Evolutionary conservation across 2,797 vertebrate species (phyloP), one percentile per base, ranked within the genome.

Genomic region (Poecilia velifera): DNA sequence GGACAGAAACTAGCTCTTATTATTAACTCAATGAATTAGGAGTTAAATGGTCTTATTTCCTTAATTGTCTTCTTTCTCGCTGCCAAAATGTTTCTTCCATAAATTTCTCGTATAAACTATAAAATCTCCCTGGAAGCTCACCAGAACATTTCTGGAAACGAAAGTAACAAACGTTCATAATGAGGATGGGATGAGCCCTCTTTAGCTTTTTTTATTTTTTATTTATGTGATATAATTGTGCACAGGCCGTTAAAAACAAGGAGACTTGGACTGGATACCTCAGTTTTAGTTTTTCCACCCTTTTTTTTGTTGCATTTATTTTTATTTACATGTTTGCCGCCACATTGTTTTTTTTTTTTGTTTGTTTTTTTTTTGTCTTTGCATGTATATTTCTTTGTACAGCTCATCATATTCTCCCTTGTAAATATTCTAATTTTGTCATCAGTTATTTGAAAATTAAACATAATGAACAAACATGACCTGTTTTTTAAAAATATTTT

Each of bases 371-470:
- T 74, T 73, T 74, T 59, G 96, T 94, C 91, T 96, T 97, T 97
- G 97, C 98, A 98, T 98, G 97, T 98, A 98, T 97, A 98, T 98
- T 98, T 97, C 96, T 97, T 98, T 99, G 98, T 98, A 99, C 97
- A 99, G 96, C 96, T 88, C 84, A 96, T 96, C 95, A 94, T 96
- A 96, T 97, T 97, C 96, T 90, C 94, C 96, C 94, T 51, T 99
- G 97, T 99, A 98, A 98, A 98, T 98, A 99, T 90, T 92, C 95
- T 97, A 96, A 90, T 97, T 97, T 98, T 98, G 96, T 95, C 97
- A 98, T 98, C 96, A 95, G 91, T 97, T 97, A 97, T 97, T 98
- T 98, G 96, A 94, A 95, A 96, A 98, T 98, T 98, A 99, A 99
- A 99, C 96, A 91, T 96, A 94, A 96, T 95, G 95, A 97, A 97